A percentile compares a stretch with the other conserved stretches of the same genome.
Conservation (phyloP, 2,113 vertebrate species). For the Lynx canadensis region DNA sequence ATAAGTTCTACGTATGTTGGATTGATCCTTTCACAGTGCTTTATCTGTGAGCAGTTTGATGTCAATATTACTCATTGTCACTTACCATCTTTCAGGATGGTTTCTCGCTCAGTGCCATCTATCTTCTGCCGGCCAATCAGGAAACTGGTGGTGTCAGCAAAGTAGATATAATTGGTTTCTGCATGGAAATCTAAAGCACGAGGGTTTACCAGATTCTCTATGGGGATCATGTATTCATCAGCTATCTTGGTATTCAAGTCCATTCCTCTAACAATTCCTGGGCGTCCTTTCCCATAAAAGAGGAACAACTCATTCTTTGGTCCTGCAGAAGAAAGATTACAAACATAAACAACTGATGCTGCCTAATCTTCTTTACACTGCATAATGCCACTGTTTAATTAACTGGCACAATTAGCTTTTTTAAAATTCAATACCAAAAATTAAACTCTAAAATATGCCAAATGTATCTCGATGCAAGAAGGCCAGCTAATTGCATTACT, state of each 20-base stretch:
- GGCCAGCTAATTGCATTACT: constrained; percentile 82
- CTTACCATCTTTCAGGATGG: constrained; percentile 97
- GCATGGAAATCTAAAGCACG: constrained; percentile 97
- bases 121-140: constrained; percentile 97
- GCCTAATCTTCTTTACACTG: constrained; percentile 84
- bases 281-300: constrained; percentile 98
- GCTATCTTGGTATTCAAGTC: constrained; percentile 96
- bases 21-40: background rate
- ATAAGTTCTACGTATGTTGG: background rate
- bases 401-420: constrained; percentile 84
- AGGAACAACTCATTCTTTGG: constrained; percentile 98
- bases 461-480: constrained; percentile 82
- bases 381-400: constrained; percentile 85
- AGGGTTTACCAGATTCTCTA: constrained; percentile 97
- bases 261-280: constrained; percentile 96
- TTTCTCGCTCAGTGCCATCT: constrained; percentile 94
- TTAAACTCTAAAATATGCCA: constrained; percentile 83
- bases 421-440: constrained; percentile 81
- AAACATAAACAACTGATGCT: constrained; percentile 82
- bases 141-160: constrained; percentile 99
- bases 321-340: constrained; percentile 90
- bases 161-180: constrained; percentile 95
- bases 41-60: background rate
- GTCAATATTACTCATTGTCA: background rate
- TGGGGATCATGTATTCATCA: constrained; percentile 96